Evolutionary conservation across 1,140 invertebrate genomes (phyloP).

Genomic region (Vanessa atalanta): DNA sequence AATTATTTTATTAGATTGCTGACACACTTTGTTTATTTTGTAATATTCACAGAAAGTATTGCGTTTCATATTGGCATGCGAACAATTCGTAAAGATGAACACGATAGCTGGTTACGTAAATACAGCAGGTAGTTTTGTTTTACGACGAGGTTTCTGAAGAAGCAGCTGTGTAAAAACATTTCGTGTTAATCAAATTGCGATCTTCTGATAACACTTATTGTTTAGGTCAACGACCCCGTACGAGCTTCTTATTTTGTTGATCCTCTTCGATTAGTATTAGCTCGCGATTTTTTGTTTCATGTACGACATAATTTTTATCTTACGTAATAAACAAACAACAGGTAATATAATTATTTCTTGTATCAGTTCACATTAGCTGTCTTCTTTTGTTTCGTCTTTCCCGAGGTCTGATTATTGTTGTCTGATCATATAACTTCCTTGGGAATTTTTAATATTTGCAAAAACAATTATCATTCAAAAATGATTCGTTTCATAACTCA

Average conservation of each 20-base stretch:
- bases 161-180: constrained; percentile 48
- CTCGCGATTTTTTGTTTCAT: background rate
- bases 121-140: constrained; percentile 23
- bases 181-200: constrained; percentile 59
- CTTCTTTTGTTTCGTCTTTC: constrained; percentile 24
- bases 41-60: background rate
- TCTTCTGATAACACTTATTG: constrained; percentile 57
- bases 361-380: constrained; percentile 24
- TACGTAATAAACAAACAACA: background rate
- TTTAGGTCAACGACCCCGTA: constrained; percentile 57
- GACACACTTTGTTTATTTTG: constrained; percentile 12
- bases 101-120: constrained; percentile 28
- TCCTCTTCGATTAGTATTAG: background rate
- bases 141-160: constrained; percentile 35
- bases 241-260: constrained; percentile 51
- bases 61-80: constrained; percentile 19
- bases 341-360: constrained; percentile 7
- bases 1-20: constrained; percentile 25
- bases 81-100: constrained; percentile 20
- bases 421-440: constrained; percentile 29
- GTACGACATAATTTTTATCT: background rate
- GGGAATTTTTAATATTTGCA: constrained; percentile 22
- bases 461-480: constrained; percentile 25
- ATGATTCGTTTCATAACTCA: constrained; percentile 44
- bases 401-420: constrained; percentile 22